phyloP scores from a whole-genome alignment of 1,140 invertebrate genomes.

The Oncopodura yosiiana region DNA sequence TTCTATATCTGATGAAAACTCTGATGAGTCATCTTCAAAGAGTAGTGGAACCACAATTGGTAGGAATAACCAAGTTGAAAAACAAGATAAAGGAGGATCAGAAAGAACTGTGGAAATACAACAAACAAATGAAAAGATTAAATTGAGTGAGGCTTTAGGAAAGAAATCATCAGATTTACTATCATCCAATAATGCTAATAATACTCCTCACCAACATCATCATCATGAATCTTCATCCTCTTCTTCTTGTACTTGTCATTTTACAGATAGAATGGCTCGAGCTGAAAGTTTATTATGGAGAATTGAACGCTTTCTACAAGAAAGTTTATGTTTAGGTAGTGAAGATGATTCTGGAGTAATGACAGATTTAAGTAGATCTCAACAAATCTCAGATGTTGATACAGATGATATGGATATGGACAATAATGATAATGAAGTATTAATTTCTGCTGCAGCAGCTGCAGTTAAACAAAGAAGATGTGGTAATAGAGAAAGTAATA shows the following conservation, averaged over 20 bases:
- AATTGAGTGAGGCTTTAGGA: no score
- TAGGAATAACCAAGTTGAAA: background rate
- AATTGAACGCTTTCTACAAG: conserved; percentile 33
- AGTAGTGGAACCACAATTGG: conserved; percentile 3
- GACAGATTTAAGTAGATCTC: conserved; percentile 56
- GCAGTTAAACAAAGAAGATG: conserved; percentile 15
- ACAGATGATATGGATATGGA: conserved; percentile 52
- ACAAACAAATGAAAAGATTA: conserved; percentile 5
- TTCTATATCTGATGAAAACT: conserved; percentile 27
- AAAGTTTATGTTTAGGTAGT: conserved; percentile 27
- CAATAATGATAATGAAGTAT: conserved; percentile 36
- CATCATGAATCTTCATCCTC: no score
- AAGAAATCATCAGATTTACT: no score
- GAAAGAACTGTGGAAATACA: conserved; percentile 8
- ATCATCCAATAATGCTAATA: no score
- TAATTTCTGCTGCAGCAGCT: conserved; percentile 13
- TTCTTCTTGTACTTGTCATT: conserved; percentile 16
- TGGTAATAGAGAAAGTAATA: background rate
- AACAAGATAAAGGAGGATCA: conserved; percentile 1
- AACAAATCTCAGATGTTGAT: conserved; percentile 57
- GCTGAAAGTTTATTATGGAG: conserved; percentile 36
- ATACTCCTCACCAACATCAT: no score
- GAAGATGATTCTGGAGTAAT: conserved; percentile 63
- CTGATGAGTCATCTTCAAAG: conserved; percentile 27
- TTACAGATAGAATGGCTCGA: conserved; percentile 23